Conservation (phyloP, 2,113 vertebrate genomes). For the Scortum barcoo region DNA sequence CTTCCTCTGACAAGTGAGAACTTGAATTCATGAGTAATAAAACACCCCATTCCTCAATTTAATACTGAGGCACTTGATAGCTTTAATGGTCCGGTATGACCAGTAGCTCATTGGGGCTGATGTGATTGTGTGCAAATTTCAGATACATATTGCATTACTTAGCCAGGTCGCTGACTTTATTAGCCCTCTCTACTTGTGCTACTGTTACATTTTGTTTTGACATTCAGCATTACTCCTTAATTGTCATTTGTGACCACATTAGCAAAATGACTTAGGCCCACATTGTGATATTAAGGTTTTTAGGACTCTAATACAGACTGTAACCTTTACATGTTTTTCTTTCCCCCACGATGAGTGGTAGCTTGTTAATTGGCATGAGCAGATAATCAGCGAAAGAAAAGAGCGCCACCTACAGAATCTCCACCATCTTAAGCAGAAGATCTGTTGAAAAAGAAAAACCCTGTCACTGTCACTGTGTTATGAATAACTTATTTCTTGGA, state of each 20-base stretch:
- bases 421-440: not conserved
- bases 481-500: slow-evolving; percentile 22
- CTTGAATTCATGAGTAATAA: too few species aligned
- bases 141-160: not conserved
- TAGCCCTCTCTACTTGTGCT: not conserved
- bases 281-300: not conserved
- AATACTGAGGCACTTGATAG: not conserved
- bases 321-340: not conserved
- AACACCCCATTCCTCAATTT: too few species aligned
- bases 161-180: not conserved
- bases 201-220: not conserved
- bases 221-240: not conserved
- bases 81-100: not conserved
- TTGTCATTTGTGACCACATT: too few species aligned
- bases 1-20: too few species aligned
- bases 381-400: not conserved
- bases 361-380: not conserved
- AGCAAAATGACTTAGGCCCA: not conserved
- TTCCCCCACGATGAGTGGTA: not conserved
- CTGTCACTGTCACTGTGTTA: not conserved
- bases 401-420: not conserved
- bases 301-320: not conserved
- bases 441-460: not conserved
- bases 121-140: not conserved
- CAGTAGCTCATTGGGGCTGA: too few species aligned